Conservation (phyloP, 1,140 invertebrate genomes). For the Zaprionus nigranus region DNA sequence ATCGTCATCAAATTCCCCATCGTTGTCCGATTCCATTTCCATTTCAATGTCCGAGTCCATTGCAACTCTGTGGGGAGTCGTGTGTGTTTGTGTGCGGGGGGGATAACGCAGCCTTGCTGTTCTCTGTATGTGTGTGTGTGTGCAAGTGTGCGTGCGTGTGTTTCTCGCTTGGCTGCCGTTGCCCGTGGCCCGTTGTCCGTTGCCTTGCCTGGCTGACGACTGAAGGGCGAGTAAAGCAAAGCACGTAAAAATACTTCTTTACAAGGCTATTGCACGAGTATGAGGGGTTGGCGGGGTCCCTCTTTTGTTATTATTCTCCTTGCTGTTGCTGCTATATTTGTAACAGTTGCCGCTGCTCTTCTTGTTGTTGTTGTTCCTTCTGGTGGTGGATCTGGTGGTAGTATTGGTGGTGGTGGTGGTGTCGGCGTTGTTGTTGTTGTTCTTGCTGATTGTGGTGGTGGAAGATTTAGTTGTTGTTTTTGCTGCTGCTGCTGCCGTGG, state of each 20-base stretch:
- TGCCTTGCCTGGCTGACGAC: slow-evolving; percentile 29
- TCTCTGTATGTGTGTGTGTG: not conserved
- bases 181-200: slow-evolving; percentile 17
- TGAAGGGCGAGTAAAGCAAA: slow-evolving; percentile 56
- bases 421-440: slow-evolving; percentile 39
- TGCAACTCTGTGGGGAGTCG: slow-evolving; percentile 42
- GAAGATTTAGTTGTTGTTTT: slow-evolving; percentile 49
- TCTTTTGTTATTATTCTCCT: slow-evolving; percentile 23
- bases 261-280: slow-evolving; percentile 44
- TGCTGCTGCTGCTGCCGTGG: slow-evolving; percentile 33
- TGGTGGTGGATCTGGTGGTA: slow-evolving; percentile 40
- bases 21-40: slow-evolving; percentile 75
- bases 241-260: slow-evolving; percentile 53
- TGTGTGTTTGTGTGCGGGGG: not conserved
- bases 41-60: slow-evolving; percentile 78
- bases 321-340: slow-evolving; percentile 31
- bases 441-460: slow-evolving; percentile 39
- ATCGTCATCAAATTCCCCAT: slow-evolving; percentile 71
- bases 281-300: slow-evolving; percentile 41
- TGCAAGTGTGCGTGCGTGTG: slow-evolving; percentile 19
- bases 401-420: slow-evolving; percentile 3
- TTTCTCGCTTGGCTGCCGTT: slow-evolving; percentile 38
- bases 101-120: slow-evolving; percentile 26
- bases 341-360: slow-evolving; percentile 35
- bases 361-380: slow-evolving; percentile 31